phyloP scores from a whole-genome alignment of 2,797 vertebrate species.

The Eremophila alpestris region DNA sequence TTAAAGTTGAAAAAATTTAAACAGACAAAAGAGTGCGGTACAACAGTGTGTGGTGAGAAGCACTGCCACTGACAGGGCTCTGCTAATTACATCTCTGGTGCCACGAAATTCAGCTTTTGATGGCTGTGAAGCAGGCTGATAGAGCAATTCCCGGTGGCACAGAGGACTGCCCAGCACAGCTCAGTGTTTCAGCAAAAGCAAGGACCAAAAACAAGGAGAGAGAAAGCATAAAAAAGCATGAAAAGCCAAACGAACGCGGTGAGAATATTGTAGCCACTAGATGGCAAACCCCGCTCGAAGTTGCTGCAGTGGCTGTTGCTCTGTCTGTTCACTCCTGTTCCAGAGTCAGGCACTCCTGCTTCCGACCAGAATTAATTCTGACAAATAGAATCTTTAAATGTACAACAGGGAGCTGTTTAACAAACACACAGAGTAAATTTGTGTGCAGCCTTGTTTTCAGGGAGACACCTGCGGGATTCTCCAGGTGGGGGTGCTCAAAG shows the following conservation, averaged over 20 bases:
- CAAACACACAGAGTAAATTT: not conserved
- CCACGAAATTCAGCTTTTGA: not conserved
- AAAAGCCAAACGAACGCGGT: not conserved
- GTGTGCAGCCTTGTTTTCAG: not conserved
- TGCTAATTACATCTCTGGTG: not conserved
- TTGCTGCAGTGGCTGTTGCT: not conserved
- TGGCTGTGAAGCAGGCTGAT: not conserved
- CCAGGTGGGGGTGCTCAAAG: not conserved
- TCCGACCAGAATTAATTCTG: not conserved
- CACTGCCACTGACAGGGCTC: not conserved
- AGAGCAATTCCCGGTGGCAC: not conserved
- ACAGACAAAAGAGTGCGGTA: not conserved
- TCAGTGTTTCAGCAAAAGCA: not conserved
- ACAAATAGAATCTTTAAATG: not conserved
- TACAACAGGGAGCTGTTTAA: not conserved
- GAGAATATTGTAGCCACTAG: constrained; percentile 4
- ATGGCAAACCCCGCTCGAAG: constrained; percentile 37
- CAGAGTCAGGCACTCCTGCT: not conserved
- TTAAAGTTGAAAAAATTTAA: not conserved
- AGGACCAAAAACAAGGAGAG: not conserved
- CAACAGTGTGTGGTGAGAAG: not conserved
- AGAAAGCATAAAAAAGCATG: not conserved
- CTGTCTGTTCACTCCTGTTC: not conserved
- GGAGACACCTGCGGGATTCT: not conserved
- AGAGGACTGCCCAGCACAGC: not conserved